phyloP scores from a whole-genome alignment of 2,797 vertebrate species.

The Podargus strigoides region DNA sequence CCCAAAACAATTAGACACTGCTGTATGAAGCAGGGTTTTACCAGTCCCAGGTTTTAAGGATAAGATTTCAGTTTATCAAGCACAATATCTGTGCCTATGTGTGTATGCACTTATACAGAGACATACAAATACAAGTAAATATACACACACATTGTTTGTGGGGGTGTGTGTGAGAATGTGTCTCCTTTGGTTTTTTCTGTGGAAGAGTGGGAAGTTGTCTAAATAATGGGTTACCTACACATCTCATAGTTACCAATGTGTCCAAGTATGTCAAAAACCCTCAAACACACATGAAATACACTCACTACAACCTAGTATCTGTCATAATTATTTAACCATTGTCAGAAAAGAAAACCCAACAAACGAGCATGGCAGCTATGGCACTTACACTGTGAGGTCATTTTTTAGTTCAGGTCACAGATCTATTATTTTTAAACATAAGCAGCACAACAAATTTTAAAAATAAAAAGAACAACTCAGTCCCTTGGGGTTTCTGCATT shows the following conservation, averaged over 20 bases:
- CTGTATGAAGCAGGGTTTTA: neutral
- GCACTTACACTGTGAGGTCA: neutral
- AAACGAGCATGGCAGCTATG: neutral
- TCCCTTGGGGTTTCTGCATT: neutral
- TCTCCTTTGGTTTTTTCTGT: neutral
- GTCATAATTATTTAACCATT: neutral
- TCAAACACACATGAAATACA: neutral
- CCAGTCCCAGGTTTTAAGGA: neutral
- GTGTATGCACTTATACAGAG: rapidly evolving
- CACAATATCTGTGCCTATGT: neutral
- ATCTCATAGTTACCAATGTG: neutral
- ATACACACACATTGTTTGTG: neutral
- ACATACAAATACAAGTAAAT: neutral
- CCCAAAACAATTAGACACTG: neutral
- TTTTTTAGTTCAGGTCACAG: neutral
- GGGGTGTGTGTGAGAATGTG: too few relatives aligned
- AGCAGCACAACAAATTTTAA: neutral
- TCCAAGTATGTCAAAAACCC: neutral
- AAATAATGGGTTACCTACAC: neutral
- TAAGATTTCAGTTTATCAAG: neutral
- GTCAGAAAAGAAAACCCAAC: neutral
- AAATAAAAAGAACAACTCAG: neutral
- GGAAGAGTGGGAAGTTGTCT: neutral
- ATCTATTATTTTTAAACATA: neutral
- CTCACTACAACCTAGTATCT: neutral